Evolutionary conservation across 2,113 vertebrate species (phyloP).

Genomic region (Sigmodon hispidus): DNA sequence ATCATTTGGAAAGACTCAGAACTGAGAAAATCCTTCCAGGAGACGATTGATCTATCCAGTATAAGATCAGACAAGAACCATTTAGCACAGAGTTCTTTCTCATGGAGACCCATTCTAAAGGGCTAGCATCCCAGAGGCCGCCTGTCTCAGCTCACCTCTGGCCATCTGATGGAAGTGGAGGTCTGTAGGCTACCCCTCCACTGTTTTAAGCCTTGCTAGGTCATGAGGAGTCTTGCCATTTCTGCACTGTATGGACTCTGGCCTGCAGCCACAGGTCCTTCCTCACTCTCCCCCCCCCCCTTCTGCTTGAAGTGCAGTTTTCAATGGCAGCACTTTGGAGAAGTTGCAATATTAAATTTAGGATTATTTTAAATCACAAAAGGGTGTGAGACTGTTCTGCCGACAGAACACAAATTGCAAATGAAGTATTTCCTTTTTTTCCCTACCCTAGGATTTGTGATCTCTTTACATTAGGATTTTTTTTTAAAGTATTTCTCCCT

Average conservation of each 20-base stretch:
- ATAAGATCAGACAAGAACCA: neutral
- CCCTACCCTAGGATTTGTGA: neutral
- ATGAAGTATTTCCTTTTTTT: neutral
- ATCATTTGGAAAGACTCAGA: neutral
- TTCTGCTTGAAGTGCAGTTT: neutral
- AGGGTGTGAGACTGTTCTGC: neutral
- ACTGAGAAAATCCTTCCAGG: conserved; percentile 18
- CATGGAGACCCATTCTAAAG: neutral
- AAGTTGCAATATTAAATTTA: conserved; percentile 45
- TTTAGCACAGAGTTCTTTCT: neutral
- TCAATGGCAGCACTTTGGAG: neutral
- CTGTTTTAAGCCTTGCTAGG: neutral
- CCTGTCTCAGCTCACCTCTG: neutral
- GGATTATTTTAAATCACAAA: neutral
- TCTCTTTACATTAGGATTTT: neutral
- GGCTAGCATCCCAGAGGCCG: neutral
- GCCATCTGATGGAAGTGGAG: neutral
- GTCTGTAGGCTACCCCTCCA: neutral
- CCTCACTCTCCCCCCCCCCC: neutral
- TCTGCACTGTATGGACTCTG: neutral
- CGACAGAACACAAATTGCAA: neutral
- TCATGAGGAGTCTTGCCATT: neutral
- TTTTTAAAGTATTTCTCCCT: neutral
- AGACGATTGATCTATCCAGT: neutral
- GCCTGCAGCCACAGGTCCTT: neutral